Conservation (phyloP, 2,888 invertebrate genomes). For the Sclerodermus sp. region DNA sequence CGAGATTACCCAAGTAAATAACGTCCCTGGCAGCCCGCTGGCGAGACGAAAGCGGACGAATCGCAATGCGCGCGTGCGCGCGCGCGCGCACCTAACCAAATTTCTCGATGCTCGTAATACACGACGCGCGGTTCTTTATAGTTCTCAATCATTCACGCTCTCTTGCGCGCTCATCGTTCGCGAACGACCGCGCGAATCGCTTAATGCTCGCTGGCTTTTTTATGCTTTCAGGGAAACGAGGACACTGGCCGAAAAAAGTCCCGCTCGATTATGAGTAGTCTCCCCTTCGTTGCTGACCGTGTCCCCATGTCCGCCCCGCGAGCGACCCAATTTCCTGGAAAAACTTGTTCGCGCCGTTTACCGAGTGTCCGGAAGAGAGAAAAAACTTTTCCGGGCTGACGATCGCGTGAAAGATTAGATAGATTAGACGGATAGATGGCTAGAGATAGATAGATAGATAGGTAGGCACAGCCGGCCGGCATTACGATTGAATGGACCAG, state of each 20-base stretch:
- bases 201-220: constrained; percentile 35
- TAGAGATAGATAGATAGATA: too few relatives aligned
- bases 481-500: too few relatives aligned
- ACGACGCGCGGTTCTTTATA: constrained; percentile 12
- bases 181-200: constrained; percentile 23
- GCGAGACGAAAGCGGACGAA: constrained; percentile 14
- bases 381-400: constrained; percentile 42
- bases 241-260: constrained; percentile 21
- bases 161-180: constrained; percentile 20
- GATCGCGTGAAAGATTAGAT: constrained; percentile 52
- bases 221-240: constrained; percentile 17
- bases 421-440: constrained; percentile 35
- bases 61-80: constrained; percentile 9
- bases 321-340: constrained; percentile 28
- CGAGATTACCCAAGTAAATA: constrained; percentile 55
- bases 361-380: constrained; percentile 27
- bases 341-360: constrained; percentile 36
- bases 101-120: constrained; percentile 43
- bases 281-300: background rate
- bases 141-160: constrained; percentile 52
- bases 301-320: background rate
- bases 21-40: constrained; percentile 22
- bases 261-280: constrained; percentile 6
- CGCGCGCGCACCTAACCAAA: constrained; percentile 41
- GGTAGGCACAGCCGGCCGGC: background rate